These are phyloP conservation scores for Blastobasis adustella DNA, from an alignment of 2,888 invertebrate species.

Conservation along the genomic window DNA sequence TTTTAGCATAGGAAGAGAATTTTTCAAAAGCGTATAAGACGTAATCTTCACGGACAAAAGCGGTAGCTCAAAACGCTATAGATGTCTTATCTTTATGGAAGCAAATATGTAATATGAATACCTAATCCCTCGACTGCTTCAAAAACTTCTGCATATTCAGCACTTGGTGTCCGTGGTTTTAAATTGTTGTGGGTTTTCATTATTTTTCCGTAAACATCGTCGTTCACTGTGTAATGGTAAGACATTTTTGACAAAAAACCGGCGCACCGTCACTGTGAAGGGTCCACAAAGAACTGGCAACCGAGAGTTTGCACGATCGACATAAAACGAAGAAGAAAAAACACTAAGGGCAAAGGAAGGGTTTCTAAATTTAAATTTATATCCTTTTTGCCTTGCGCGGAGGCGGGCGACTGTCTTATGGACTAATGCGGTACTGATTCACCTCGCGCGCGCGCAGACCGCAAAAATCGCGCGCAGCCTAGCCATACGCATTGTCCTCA, in stretches of 20 bases:
- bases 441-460: constrained; percentile 42
- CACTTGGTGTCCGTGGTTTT: constrained; percentile 27
- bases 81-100: neutral
- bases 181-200: constrained; percentile 44
- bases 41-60: no score
- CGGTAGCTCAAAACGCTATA: no score
- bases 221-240: constrained; percentile 58
- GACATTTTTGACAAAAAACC: constrained; percentile 15
- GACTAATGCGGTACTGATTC: constrained; percentile 69
- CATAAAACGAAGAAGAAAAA: constrained; percentile 26
- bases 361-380: constrained; percentile 67
- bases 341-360: constrained; percentile 50
- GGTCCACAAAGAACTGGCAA: constrained; percentile 42
- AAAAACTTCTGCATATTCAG: constrained; percentile 56
- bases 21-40: no score
- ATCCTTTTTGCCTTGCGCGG: constrained; percentile 48
- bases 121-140: constrained; percentile 62
- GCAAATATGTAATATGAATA: constrained; percentile 20
- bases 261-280: constrained; percentile 23
- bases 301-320: constrained; percentile 32
- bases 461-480: constrained; percentile 54
- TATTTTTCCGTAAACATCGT: constrained; percentile 64
- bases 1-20: no score
- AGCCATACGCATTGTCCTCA: constrained; percentile 55
- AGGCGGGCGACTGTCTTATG: constrained; percentile 68